phyloP scores from a whole-genome alignment of 2,888 invertebrate genomes.

The Pandemis cinnamomeana region DNA sequence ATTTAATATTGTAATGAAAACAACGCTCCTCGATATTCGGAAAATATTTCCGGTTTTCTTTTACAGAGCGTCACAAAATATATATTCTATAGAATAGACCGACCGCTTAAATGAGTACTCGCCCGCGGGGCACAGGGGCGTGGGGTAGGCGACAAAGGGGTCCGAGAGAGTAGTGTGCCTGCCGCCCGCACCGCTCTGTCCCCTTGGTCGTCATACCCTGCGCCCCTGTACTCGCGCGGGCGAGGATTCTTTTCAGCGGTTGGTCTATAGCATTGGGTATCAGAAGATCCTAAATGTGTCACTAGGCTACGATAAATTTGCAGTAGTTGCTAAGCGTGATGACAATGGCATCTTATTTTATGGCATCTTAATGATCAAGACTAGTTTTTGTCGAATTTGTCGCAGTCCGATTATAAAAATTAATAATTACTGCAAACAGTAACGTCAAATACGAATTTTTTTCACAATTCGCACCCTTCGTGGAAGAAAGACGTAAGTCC shows the following conservation, averaged over 20 bases:
- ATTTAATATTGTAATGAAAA: too few relatives aligned
- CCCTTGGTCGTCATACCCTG: too few relatives aligned
- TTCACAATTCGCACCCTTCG: too few relatives aligned
- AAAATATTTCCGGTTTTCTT: neutral
- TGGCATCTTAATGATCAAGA: constrained; percentile 19
- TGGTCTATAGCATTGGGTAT: neutral
- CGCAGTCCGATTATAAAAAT: constrained; percentile 20
- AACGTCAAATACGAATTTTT: constrained; percentile 42
- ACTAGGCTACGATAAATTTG: constrained; percentile 12
- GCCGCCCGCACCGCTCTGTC: too few relatives aligned
- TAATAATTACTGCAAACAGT: constrained; percentile 40
- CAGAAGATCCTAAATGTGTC: neutral
- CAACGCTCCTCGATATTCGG: neutral
- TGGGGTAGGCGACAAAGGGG: too few relatives aligned
- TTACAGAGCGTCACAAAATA: neutral
- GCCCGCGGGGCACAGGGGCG: too few relatives aligned
- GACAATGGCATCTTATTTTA: constrained; percentile 8
- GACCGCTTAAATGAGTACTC: too few relatives aligned
- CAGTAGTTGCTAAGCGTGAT: neutral
- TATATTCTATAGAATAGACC: too few relatives aligned
- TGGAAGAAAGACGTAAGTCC: too few relatives aligned
- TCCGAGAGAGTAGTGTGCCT: too few relatives aligned
- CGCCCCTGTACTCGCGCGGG: too few relatives aligned
- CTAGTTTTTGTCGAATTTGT: constrained; percentile 23
- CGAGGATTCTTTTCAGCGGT: too few relatives aligned